Percentiles rank a stretch among this genome's conserved stretches.
Conservation (phyloP, 2,113 vertebrate species). For the Otocyon megalotis region DNA sequence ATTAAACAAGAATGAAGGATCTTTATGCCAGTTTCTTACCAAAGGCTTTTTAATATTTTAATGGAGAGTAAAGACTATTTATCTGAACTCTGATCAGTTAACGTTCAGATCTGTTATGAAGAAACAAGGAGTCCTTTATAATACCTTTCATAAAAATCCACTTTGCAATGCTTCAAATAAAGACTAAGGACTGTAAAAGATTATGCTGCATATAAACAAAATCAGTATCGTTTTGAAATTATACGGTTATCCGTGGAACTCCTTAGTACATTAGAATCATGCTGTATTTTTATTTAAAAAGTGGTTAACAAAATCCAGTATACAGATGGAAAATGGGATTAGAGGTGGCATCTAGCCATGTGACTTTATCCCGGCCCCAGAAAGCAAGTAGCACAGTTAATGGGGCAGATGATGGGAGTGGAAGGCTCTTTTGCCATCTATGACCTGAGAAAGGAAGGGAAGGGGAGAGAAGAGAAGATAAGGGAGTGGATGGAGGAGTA, state of each 20-base stretch:
- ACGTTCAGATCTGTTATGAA: constrained; percentile 91
- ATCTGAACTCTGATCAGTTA: constrained; percentile 92
- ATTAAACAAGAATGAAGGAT: constrained; percentile 93
- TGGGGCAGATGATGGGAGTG: constrained; percentile 73
- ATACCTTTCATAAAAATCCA: constrained; percentile 93
- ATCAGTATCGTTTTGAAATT: constrained; percentile 90
- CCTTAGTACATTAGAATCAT: constrained; percentile 86
- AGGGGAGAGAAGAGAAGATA: too few relatives aligned
- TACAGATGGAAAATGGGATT: constrained; percentile 88
- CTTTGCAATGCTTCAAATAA: constrained; percentile 92
- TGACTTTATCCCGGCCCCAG: constrained; percentile 75
- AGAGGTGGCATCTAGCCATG: constrained; percentile 85
- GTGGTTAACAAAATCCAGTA: constrained; percentile 84
- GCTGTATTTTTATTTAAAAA: constrained; percentile 89
- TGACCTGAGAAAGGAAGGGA: not conserved
- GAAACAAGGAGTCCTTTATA: constrained; percentile 92
- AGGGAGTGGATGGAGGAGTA: rapidly evolving
- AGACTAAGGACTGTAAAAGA: constrained; percentile 90
- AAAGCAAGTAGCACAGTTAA: constrained; percentile 79
- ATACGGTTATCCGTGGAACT: constrained; percentile 87
- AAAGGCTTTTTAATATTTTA: constrained; percentile 93
- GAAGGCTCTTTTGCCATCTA: constrained; percentile 64
- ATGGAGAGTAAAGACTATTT: constrained; percentile 93
- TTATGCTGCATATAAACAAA: constrained; percentile 91
- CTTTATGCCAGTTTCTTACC: constrained; percentile 89